Evolutionary conservation across 2,888 invertebrate species (phyloP).

Genomic region (Caenorhabditis doughertyi): DNA sequence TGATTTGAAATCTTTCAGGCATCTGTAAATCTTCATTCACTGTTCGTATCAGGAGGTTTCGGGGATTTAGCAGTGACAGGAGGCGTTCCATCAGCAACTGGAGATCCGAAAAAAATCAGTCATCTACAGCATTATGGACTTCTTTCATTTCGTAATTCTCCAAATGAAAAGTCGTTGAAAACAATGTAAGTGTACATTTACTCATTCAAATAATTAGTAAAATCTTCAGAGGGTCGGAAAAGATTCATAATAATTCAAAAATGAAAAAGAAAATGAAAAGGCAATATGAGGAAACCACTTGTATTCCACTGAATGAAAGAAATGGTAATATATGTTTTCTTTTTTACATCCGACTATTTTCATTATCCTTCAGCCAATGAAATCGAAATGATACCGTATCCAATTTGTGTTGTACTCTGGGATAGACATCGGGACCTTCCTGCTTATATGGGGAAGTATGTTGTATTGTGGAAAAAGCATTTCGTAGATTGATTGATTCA

Average conservation of each 20-base stretch:
- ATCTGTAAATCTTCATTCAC: conserved; percentile 22
- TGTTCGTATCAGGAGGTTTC: conserved; percentile 55
- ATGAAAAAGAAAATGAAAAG: background rate
- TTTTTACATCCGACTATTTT: background rate
- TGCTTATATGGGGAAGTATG: conserved; percentile 59
- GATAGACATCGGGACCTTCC: conserved; percentile 37
- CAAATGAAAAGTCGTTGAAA: background rate
- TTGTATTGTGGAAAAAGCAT: background rate
- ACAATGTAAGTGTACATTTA: background rate
- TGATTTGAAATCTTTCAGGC: conserved; percentile 26
- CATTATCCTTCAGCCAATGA: background rate
- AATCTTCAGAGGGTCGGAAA: background rate
- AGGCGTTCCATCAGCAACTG: conserved; percentile 42
- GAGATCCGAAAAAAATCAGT: conserved; percentile 41
- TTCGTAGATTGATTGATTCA: background rate
- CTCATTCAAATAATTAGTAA: background rate
- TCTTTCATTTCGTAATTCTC: conserved; percentile 37
- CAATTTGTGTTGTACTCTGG: conserved; percentile 52
- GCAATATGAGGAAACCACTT: background rate
- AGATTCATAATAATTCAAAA: background rate
- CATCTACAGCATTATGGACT: conserved; percentile 50
- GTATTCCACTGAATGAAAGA: background rate
- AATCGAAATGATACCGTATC: conserved; percentile 24
- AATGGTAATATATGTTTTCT: background rate
- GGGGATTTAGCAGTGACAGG: conserved; percentile 53